Base-by-base conservation (phyloP, 1,140 invertebrate genomes). In the Cyclargus thomasi region DNA sequence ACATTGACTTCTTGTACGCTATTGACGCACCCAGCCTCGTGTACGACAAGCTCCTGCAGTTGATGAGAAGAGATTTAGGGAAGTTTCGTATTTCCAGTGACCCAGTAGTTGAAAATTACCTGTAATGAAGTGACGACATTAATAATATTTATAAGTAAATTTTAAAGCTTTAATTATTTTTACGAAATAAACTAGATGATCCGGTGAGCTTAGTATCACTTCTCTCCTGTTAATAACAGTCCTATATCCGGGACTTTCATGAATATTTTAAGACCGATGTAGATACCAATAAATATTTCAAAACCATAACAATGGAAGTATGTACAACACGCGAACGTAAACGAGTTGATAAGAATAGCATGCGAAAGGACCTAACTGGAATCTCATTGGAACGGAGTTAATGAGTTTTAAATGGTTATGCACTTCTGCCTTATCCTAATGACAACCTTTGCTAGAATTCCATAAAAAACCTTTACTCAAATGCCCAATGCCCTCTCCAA, bases 1-100 rank as follows among this genome's bases (percentile, higher is more conserved):
- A 96, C 74, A 83, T 95, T 8, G 95, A 96, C 75, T 96, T 95
- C 80, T 68, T 95, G 14, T 95, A 92, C 89, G 95, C 92, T 1
- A 92, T 91, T 14, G 92, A 95, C 75, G 94, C 93, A 3, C 91
- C 90, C 2, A 82, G 88, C 72, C 83, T 95, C 1, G 92, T 95
- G 4, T 95, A 95, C 76, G 68, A 91, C 2, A 91, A 90, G 70
- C 66, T 94, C n/a, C 64, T 93, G 8, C 70, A 83, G 21, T 69
- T 92, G 29, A 74, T 94, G 70, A 80, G 83, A 57, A 85, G 85
- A 71, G 86, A 83, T 47, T 75, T 78, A 0, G 79, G 63, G 22
- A 75, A 74, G 11, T 36, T 65, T 1, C 62, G 65, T 65, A 57
- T 57, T 63, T 8, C 35, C n/a, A 59, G 36, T 47, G 69, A 70